These are phyloP conservation scores for Tenebrosternarchus preto DNA, from an alignment of 2,113 vertebrate species.

Conservation along the genomic window DNA sequence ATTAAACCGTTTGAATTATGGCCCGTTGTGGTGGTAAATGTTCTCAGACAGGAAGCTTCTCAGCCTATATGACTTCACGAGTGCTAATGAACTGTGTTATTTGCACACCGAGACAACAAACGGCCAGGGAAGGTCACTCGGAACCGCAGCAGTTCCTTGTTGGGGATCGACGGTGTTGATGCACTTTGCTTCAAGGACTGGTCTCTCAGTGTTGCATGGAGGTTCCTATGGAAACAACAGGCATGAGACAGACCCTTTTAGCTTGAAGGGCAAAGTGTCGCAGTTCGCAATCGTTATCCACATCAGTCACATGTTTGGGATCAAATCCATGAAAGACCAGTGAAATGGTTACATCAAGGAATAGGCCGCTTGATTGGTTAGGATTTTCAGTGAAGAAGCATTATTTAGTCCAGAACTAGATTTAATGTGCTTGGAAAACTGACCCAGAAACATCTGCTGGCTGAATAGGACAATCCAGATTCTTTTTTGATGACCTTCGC, in stretches of 20 bases:
- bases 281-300: neutral
- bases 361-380: neutral
- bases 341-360: neutral
- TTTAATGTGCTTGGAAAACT: no score
- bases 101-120: constrained; percentile 38
- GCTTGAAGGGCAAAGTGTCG: neutral
- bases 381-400: constrained; percentile 12
- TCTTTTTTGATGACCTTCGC: constrained; percentile 29
- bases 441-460: neutral
- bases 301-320: neutral
- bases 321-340: neutral
- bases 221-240: constrained; percentile 8
- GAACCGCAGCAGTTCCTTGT: no score
- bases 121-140: neutral
- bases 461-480: neutral
- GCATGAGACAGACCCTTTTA: neutral
- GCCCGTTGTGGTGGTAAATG: constrained; percentile 17
- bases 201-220: no score
- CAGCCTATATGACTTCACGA: constrained; percentile 29
- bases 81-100: constrained; percentile 36
- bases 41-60: constrained; percentile 24
- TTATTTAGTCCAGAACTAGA: no score
- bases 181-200: no score
- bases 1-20: constrained; percentile 54
- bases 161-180: no score